Conservation (phyloP, 2,113 vertebrate species). For the Origma solitaria region DNA sequence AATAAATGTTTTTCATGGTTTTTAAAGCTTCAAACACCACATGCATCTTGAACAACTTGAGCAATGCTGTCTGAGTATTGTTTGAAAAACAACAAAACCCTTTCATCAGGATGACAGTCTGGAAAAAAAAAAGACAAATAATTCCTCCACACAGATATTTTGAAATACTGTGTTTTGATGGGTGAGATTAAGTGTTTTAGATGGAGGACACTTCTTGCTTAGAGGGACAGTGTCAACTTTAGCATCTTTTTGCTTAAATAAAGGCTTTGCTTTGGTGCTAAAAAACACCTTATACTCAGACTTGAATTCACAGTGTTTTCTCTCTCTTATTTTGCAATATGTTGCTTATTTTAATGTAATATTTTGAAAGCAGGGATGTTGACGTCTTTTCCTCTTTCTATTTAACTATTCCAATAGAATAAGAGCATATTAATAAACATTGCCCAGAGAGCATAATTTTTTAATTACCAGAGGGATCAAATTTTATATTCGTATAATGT, state of each 20-base stretch:
- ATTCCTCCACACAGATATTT: not conserved
- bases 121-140: conserved; percentile 17
- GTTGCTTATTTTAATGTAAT: not conserved
- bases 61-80: conserved; percentile 30
- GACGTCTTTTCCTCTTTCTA: not conserved
- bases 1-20: not conserved
- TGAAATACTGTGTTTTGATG: conserved; percentile 34
- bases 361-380: not conserved
- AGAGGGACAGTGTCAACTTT: conserved; percentile 45
- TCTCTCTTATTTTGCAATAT: not conserved
- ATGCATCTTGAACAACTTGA: not conserved
- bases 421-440: not conserved
- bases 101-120: conserved; percentile 48
- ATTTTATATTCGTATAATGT: not conserved
- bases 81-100: not conserved
- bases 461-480: not conserved
- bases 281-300: not conserved
- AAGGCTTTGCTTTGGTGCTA: not conserved
- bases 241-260: not conserved
- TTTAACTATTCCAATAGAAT: not conserved
- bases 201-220: conserved; percentile 49
- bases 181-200: conserved; percentile 13
- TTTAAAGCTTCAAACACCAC: not conserved
- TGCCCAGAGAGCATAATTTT: not conserved
- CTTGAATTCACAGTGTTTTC: not conserved